Base-by-base conservation (phyloP, 2,113 vertebrate species). In the Arenaria interpres region DNA sequence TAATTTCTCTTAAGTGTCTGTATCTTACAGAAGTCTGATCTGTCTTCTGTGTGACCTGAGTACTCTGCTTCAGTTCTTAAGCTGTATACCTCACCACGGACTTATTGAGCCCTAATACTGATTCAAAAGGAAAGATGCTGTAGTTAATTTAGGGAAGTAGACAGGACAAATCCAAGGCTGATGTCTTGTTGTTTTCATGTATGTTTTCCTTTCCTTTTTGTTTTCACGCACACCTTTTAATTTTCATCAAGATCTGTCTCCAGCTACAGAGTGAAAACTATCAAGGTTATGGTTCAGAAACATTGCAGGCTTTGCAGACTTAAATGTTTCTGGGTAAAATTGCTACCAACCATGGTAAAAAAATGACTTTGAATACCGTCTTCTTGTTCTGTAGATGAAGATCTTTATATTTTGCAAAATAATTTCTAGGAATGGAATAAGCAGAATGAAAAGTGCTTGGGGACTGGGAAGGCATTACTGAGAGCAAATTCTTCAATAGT, bases 71-170 rank as follows among this genome's bases (percentile, higher is more conserved):
- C 12, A n/a, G 4, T 59, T 94, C 43, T 75, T 85, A 46, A 39
- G 8, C 14, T 68, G 6, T 43, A 1, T 37, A 22, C 7, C 6
- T 59, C 4, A 22, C 6, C 2, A 3, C 20, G 5, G 25, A 4
- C 14, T 86, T 83, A 12, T 69, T 69, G 83, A 28, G 54, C 51
- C 6, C 62, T 59, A 27, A 13, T 85, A 50, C 17, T 64, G 93
- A 63, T 30, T 73, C 18, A 33, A 76, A 83, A 92, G 35, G 41
- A 23, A 71, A 80, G 28, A 35, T 50, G 14, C 22, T 59, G 23
- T 18, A 50, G 12, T 62, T 77, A 73, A n/a, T 80, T 73, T 37
- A 56, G 27, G 14, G 4, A 10, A 46, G 13, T 37, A 50, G 37
- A 9, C 30, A 45, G 48, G 33, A 66, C 11, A 75, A 75, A 7